Evolutionary conservation across 2,113 vertebrate genomes (phyloP).

Genomic region (Tyrannus savana): DNA sequence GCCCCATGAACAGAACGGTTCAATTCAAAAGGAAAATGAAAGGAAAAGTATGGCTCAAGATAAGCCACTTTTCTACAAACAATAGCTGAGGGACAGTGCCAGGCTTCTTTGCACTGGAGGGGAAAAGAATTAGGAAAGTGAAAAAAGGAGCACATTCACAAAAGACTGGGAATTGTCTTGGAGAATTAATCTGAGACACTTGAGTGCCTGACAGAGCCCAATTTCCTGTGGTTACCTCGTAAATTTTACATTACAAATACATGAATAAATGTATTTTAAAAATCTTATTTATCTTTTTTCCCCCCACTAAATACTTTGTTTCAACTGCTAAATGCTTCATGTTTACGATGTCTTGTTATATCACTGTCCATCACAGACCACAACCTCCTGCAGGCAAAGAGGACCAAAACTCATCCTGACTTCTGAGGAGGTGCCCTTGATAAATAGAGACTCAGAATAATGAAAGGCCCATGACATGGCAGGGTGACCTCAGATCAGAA

Average conservation of each 20-base stretch:
- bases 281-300: background rate
- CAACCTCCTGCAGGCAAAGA: background rate
- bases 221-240: background rate
- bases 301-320: background rate
- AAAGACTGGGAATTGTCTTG: conserved; percentile 16
- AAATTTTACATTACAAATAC: background rate
- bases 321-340: background rate
- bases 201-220: background rate
- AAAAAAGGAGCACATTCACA: conserved; percentile 1
- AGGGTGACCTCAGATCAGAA: background rate
- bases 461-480: background rate
- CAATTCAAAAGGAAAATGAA: conserved; percentile 60
- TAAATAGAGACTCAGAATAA: background rate
- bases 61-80: conserved; percentile 56
- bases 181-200: background rate
- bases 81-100: conserved; percentile 51
- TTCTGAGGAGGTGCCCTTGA: background rate
- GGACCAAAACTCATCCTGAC: background rate
- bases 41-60: conserved; percentile 53
- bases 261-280: background rate
- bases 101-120: conserved; percentile 28
- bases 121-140: conserved; percentile 25
- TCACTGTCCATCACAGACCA: accelerated
- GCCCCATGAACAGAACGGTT: background rate
- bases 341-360: background rate